A percentile compares a stretch with the other conserved stretches of the same genome.
phyloP scores from a whole-genome alignment of 2,797 vertebrate genomes.

The Sternarchorhynchus goeldii region DNA sequence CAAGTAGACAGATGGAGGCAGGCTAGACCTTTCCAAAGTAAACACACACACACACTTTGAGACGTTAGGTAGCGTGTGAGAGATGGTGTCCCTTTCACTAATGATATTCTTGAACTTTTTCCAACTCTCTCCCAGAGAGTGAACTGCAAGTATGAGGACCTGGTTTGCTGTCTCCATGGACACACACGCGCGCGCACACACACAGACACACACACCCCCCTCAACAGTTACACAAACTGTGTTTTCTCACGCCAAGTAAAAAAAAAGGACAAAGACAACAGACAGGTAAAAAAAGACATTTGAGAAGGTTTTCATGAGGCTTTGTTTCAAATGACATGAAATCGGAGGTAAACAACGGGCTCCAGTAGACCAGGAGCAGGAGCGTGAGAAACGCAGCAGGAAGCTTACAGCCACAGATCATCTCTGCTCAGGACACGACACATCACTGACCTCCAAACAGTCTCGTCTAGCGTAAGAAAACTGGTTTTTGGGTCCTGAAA shows the following conservation, averaged over 20 bases:
- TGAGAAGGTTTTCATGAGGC: constrained; percentile 12
- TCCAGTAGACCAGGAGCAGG: not conserved
- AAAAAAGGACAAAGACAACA: not conserved
- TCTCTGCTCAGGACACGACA: too few species aligned
- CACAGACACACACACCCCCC: not conserved
- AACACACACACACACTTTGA: not conserved
- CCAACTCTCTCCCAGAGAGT: constrained; percentile 45
- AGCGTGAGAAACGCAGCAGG: not conserved
- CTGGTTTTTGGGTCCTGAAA: too few species aligned
- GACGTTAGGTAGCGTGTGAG: constrained; percentile 6
- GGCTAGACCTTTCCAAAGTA: constrained; percentile 21
- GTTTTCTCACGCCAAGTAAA: not conserved
- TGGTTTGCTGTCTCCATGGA: constrained; percentile 9
- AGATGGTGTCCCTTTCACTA: constrained; percentile 43
- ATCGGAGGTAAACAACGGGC: constrained; percentile 7
- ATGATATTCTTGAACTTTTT: constrained; percentile 40
- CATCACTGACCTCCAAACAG: too few species aligned
- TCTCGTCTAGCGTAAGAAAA: too few species aligned
- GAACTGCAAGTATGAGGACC: not conserved
- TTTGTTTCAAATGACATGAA: constrained; percentile 25
- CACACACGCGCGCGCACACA: not conserved
- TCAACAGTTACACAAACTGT: not conserved
- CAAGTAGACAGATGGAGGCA: constrained; percentile 35
- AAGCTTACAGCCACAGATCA: not conserved
- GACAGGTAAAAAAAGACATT: constrained; percentile 3